These are phyloP conservation scores for Leptinotarsa tumamoca DNA, from an alignment of 2,888 invertebrate species.

Conservation along the genomic window DNA sequence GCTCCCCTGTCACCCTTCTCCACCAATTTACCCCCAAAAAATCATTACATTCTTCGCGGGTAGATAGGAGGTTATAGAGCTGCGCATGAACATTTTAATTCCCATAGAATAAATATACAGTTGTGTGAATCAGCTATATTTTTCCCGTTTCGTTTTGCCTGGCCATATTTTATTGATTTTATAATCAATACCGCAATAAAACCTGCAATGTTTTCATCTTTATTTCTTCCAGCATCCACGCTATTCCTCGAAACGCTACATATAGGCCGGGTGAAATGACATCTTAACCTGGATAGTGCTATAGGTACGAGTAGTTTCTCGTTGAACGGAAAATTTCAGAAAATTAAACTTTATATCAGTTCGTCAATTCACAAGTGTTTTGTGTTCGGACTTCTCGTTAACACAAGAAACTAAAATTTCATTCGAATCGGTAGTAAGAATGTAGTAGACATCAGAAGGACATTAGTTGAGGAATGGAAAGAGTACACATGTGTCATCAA, in stretches of 20 bases:
- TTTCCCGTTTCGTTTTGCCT: conserved; percentile 61
- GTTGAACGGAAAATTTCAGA: neutral
- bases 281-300: conserved; percentile 19
- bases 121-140: conserved; percentile 66
- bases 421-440: too few species aligned
- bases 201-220: conserved; percentile 69
- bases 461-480: too few species aligned
- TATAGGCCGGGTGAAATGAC: conserved; percentile 27
- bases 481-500: too few species aligned
- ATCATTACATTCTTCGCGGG: conserved; percentile 84
- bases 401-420: too few species aligned
- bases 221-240: conserved; percentile 66
- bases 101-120: conserved; percentile 64
- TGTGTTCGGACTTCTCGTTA: too few species aligned
- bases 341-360: too few species aligned
- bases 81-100: conserved; percentile 68
- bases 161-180: conserved; percentile 69
- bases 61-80: conserved; percentile 69
- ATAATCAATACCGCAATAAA: conserved; percentile 70
- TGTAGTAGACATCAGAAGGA: too few species aligned
- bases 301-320: neutral
- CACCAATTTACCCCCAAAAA: conserved; percentile 84
- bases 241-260: conserved; percentile 26
- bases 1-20: conserved; percentile 64
- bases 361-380: too few species aligned